Evolutionary conservation across 2,113 vertebrate species (phyloP), one percentile per base, ranked within the genome.

Genomic region (Microtus pennsylvanicus): DNA sequence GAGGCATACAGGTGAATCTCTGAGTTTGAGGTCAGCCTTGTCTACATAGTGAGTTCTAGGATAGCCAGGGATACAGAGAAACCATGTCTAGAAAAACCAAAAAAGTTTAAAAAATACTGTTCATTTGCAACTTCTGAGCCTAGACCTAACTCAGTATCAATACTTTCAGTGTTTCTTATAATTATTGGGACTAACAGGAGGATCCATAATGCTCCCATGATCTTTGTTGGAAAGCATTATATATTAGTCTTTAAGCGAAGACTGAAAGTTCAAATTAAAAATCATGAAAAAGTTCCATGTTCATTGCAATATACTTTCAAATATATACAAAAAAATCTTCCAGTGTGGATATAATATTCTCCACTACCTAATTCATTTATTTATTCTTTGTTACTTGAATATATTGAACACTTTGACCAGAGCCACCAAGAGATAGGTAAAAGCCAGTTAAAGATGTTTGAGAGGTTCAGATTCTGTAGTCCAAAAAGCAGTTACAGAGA

Each of bases 251-350:
- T 87, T 85, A 93, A 72, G 35, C 52, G 76, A 94, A 82, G 45
- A 22, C 81, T 87, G 72, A 87, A 70, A 92, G 52, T 89, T 97
- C 38, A 77, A 86, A 70, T 65, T 89, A 75, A n/a, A 88, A 30
- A 50, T 77, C 10, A 78, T 82, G 55, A 94, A 91, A 35, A 6
- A 70, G 2, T 91, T 22, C 30, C 26, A 70, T 69, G 21, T 91
- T 96, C 65, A 86, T 96, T 96, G 77, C 55, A 93, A 52, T 13
- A 97, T 91, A 17, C 14, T 89, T 97, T 26, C 28, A 96, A 94
- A 74, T 95, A 77, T 63, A 90, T 78, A 45, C 2, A 69, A 96
- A 89, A 52, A 89, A 93, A 33, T 92, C 45, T 47, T 97, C 14
- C 10, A 19, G 19, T 92, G 16, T 38, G 61, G 14, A 77, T 87